Percentiles rank a stretch among this genome's conserved stretches.
These are phyloP conservation scores for Trididemnum clinides DNA, from an alignment of 23 tunicate species.

Conservation along the genomic window DNA sequence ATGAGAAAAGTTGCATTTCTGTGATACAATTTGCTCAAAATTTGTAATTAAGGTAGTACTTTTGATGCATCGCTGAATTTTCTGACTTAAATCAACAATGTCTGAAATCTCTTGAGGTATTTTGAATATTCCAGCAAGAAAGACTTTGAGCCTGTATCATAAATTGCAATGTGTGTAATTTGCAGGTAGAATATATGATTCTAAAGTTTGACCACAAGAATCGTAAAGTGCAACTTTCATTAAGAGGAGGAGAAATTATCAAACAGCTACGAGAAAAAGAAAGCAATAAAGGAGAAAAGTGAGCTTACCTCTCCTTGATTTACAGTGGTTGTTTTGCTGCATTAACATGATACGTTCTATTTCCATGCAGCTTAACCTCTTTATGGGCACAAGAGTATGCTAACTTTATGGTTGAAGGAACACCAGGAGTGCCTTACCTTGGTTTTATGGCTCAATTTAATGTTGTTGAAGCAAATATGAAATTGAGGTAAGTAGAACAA, in stretches of 20 bases:
- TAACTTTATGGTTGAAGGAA: constrained; percentile 93
- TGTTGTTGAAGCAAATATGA: constrained; percentile 95
- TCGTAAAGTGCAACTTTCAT: constrained; percentile 73
- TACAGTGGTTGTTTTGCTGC: neutral
- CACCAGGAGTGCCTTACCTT: constrained; percentile 94
- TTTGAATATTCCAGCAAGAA: too few species aligned
- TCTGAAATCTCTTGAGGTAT: too few species aligned
- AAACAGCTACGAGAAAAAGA: constrained; percentile 82
- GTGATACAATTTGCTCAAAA: too few species aligned
- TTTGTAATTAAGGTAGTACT: too few species aligned
- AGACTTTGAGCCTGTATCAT: too few species aligned
- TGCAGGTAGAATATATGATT: constrained; percentile 84
- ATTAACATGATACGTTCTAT: neutral
- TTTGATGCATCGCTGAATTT: too few species aligned
- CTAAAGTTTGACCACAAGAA: constrained; percentile 82
- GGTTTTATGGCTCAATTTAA: constrained; percentile 93
- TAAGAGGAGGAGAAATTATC: constrained; percentile 85
- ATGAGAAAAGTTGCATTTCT: too few species aligned
- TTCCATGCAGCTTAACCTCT: constrained; percentile 51
- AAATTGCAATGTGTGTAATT: too few species aligned
- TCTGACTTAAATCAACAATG: too few species aligned
- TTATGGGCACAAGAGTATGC: constrained; percentile 98
- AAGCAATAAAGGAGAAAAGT: constrained; percentile 25
- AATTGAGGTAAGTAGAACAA: constrained; percentile 70
- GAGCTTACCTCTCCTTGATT: neutral